A percentile compares a stretch with the other conserved stretches of the same genome.
phyloP scores from a whole-genome alignment of 2,888 invertebrate genomes.

The Cosmia pyralina region DNA sequence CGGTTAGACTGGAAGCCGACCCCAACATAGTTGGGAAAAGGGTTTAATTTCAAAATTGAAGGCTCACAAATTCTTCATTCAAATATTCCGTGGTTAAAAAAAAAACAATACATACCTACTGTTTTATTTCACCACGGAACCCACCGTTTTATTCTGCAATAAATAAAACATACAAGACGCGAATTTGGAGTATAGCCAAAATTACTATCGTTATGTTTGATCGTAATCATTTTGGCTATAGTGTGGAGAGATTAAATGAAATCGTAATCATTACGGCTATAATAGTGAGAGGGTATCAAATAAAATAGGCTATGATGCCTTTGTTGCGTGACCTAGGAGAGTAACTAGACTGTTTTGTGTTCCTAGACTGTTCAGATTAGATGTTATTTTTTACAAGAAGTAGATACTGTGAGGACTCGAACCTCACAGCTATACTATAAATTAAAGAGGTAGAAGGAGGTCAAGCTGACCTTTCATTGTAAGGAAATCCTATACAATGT shows the following conservation, averaged over 20 bases:
- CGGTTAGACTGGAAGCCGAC: not conserved
- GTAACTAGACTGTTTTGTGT: not conserved
- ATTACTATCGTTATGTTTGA: constrained; percentile 32
- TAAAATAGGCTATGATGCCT: constrained; percentile 35
- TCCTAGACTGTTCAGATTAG: constrained; percentile 10
- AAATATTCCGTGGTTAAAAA: not conserved
- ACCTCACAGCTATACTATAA: too few relatives aligned
- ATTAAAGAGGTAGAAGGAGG: too few relatives aligned
- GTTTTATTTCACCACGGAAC: constrained; percentile 14
- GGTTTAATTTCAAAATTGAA: too few relatives aligned
- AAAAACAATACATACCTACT: not conserved
- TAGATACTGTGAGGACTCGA: not conserved
- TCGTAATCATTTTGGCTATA: constrained; percentile 18
- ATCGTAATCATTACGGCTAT: not conserved
- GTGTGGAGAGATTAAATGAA: not conserved
- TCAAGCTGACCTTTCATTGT: too few relatives aligned
- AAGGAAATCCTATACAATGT: too few relatives aligned
- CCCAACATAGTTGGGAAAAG: too few relatives aligned
- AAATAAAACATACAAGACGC: not conserved
- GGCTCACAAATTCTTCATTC: not conserved
- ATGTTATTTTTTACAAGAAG: not conserved
- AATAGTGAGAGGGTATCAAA: constrained; percentile 1
- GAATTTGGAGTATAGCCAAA: constrained; percentile 30
- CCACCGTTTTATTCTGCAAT: not conserved
- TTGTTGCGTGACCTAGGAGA: constrained; percentile 30